Base-by-base conservation (phyloP, 2,888 invertebrate genomes). In the Sphaerophoria rueppellii region DNA sequence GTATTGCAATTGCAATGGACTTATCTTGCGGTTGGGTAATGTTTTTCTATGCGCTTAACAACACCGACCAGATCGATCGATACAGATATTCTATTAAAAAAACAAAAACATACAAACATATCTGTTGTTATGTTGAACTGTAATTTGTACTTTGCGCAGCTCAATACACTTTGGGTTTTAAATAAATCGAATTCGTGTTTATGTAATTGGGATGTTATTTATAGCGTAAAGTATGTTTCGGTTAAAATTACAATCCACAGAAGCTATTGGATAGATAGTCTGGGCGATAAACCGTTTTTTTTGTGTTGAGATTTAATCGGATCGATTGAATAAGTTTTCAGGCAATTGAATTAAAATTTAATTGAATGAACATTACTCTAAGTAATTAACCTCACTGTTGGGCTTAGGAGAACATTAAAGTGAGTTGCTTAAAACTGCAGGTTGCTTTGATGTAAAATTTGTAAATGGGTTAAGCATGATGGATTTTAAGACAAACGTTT, bases 191-290 rank as follows among this genome's bases (percentile, higher is more conserved):
- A 79, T 50, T 71, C 46, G 55, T 80, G 80, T 83, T 83, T 83
- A 80, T 80, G 83, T 83, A 83, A 83, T 75, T 69, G 79, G 74
- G 70, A 43, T 71, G 52, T 83, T 83, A 76, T 80, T 80, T 83
- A 54, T 72, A 76, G 50, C 55, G 7, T 32, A 52, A 60, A 34
- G 70, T 73, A 77, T 82, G 58, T 70, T 74, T 54, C 75, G 60
- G 58, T 76, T 80, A 55, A 76, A 80, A 76, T 80, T 80, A 70
- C 37, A 65, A 72, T 57, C 71, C 32, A 34, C 70, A 75, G 75
- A 67, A 75, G 58, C 14, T 34, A 6, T 32, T 52, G 24, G 2
- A n/a, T n/a, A n/a, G n/a, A n/a, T n/a, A n/a, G n/a, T n/a, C 50
- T 24, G 9, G 2, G 16, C 4, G 7, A 16, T 7, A n/a, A 46